phyloP scores from a whole-genome alignment of 2,888 invertebrate genomes.

The Allophyes oxyacanthae region DNA sequence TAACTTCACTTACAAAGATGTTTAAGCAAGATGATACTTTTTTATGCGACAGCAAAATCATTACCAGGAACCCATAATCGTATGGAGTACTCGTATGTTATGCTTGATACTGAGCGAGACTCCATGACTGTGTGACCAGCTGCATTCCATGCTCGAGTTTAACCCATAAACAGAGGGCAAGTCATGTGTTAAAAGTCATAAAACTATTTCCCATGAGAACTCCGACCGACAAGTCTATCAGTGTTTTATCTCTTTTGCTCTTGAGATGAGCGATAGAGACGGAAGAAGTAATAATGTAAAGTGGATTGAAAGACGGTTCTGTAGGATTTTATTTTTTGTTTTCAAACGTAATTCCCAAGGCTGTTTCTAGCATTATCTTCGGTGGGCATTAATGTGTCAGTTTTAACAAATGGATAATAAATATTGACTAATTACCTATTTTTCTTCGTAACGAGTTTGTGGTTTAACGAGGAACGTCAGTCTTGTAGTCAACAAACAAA shows the following conservation, averaged over 20 bases:
- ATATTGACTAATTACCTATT: slow-evolving; percentile 4
- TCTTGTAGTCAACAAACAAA: not conserved
- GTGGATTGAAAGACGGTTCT: slow-evolving; percentile 32
- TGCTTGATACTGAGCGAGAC: slow-evolving; percentile 9
- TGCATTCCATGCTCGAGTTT: slow-evolving; percentile 48
- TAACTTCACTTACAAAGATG: slow-evolving; percentile 15
- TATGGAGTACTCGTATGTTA: slow-evolving; percentile 19
- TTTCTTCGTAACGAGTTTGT: slow-evolving; percentile 7
- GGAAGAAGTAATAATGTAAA: slow-evolving; percentile 29
- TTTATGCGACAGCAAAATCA: slow-evolving; percentile 24
- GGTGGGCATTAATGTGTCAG: not conserved
- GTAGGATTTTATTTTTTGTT: slow-evolving; percentile 4
- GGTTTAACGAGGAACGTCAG: slow-evolving; percentile 7
- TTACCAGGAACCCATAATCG: slow-evolving; percentile 27
- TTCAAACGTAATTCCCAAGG: not conserved
- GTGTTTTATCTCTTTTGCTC: slow-evolving; percentile 34
- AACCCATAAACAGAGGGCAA: slow-evolving; percentile 50
- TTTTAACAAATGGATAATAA: slow-evolving; percentile 9
- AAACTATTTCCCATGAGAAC: slow-evolving; percentile 66
- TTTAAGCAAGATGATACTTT: slow-evolving; percentile 8
- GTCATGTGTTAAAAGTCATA: slow-evolving; percentile 62
- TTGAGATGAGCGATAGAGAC: slow-evolving; percentile 17
- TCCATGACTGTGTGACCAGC: slow-evolving; percentile 55
- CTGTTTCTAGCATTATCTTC: not conserved
- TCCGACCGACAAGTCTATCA: slow-evolving; percentile 23